phyloP scores from a whole-genome alignment of 2,797 vertebrate genomes.

The Jordanella pulchra region DNA sequence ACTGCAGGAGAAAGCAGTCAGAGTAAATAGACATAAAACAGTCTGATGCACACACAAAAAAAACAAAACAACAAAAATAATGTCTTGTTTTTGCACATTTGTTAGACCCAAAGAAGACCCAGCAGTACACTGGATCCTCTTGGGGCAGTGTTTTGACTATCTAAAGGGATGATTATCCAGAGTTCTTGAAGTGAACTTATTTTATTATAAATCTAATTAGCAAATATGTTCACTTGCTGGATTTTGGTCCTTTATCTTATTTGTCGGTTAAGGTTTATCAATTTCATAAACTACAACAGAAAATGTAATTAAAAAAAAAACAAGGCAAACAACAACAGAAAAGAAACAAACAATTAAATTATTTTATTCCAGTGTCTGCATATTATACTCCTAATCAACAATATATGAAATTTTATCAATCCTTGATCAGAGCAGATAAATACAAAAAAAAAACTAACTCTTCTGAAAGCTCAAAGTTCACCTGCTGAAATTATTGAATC shows the following conservation, averaged over 20 bases:
- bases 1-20: slow-evolving; percentile 38
- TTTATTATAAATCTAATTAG: slow-evolving; percentile 17
- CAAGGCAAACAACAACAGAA: not conserved
- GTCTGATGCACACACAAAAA: slow-evolving; percentile 44
- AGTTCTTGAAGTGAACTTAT: slow-evolving; percentile 28
- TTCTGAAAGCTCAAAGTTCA: slow-evolving; percentile 56
- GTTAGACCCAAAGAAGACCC: slow-evolving; percentile 21
- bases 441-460: slow-evolving; percentile 63
- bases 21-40: slow-evolving; percentile 47
- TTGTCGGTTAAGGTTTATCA: slow-evolving; percentile 3
- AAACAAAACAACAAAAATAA: slow-evolving; percentile 28
- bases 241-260: slow-evolving; percentile 31
- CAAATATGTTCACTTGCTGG: not conserved
- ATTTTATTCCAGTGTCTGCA: slow-evolving; percentile 36
- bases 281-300: not conserved
- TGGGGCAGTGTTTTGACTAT: slow-evolving; percentile 22
- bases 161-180: not conserved
- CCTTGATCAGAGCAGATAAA: slow-evolving; percentile 56
- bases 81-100: slow-evolving; percentile 32
- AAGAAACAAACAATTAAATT: slow-evolving; percentile 24
- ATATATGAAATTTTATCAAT: slow-evolving; percentile 38
- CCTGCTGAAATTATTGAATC: slow-evolving; percentile 60
- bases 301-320: slow-evolving; percentile 17
- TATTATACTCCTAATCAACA: slow-evolving; percentile 40
- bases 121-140: slow-evolving; percentile 25